These are phyloP conservation scores for Phymatocera aterrima DNA, from an alignment of 2,888 invertebrate genomes.

Conservation along the genomic window DNA sequence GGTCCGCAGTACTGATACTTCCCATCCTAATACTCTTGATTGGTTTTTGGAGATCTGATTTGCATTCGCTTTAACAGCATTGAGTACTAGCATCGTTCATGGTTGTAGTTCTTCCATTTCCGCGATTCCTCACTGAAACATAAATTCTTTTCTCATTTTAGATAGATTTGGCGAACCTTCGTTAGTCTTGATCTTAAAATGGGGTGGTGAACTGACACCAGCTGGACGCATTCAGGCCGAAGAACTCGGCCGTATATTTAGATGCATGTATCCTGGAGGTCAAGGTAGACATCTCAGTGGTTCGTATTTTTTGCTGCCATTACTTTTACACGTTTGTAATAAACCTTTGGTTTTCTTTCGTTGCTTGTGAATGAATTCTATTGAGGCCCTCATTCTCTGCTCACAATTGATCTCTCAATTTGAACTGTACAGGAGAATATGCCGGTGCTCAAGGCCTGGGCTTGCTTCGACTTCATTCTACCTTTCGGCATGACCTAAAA, in stretches of 20 bases:
- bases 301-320: slow-evolving; percentile 75
- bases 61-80: slow-evolving; percentile 10
- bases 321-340: background rate
- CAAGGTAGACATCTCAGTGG: slow-evolving; percentile 91
- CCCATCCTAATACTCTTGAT: background rate
- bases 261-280: slow-evolving; percentile 99
- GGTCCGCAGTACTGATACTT: background rate
- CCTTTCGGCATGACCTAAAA: slow-evolving; percentile 98
- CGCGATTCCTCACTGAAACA: slow-evolving; percentile 24
- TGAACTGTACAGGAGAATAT: slow-evolving; percentile 81
- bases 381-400: background rate
- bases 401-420: background rate
- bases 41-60: background rate
- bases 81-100: background rate
- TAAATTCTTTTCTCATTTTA: slow-evolving; percentile 66
- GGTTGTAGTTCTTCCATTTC: no score
- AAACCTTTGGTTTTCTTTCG: slow-evolving; percentile 9
- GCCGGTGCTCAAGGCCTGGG: slow-evolving; percentile 97
- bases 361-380: background rate
- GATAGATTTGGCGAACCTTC: slow-evolving; percentile 94
- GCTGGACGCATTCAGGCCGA: slow-evolving; percentile 98
- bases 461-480: slow-evolving; percentile 95
- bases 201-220: slow-evolving; percentile 99
- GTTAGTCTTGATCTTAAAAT: slow-evolving; percentile 96
- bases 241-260: slow-evolving; percentile 97